These are phyloP conservation scores for Troides aeacus DNA, from an alignment of 2,888 invertebrate genomes.

Conservation along the genomic window DNA sequence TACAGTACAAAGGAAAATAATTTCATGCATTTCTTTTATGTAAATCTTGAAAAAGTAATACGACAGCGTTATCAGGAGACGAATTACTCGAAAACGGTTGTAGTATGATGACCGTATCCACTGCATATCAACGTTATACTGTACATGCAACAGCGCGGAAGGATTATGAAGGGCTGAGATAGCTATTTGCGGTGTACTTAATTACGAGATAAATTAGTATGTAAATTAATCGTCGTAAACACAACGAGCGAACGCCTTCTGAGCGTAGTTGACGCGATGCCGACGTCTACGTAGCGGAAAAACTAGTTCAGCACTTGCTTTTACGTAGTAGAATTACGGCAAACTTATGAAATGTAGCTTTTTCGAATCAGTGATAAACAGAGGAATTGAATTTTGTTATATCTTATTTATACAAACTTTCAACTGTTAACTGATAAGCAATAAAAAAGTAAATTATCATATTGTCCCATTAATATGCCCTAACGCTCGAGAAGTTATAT, in stretches of 20 bases:
- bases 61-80: too few relatives aligned
- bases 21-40: too few relatives aligned
- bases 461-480: too few relatives aligned
- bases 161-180: slow-evolving; percentile 80
- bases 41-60: too few relatives aligned
- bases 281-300: background rate
- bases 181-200: slow-evolving; percentile 78
- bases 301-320: background rate
- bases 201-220: slow-evolving; percentile 80
- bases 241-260: slow-evolving; percentile 26
- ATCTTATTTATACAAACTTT: too few relatives aligned
- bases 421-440: too few relatives aligned
- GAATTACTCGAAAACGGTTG: background rate
- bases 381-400: too few relatives aligned
- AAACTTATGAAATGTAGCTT: too few relatives aligned
- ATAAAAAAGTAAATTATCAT: too few relatives aligned
- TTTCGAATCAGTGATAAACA: too few relatives aligned
- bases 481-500: too few relatives aligned
- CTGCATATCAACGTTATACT: slow-evolving; percentile 36
- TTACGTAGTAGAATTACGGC: background rate
- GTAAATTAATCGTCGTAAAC: slow-evolving; percentile 68
- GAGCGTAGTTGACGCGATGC: background rate
- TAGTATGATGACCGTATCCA: slow-evolving; percentile 41
- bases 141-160: slow-evolving; percentile 66
- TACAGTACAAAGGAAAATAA: too few relatives aligned